Evolutionary conservation across 2,797 vertebrate species (phyloP).

Genomic region (Xenopus petersii): DNA sequence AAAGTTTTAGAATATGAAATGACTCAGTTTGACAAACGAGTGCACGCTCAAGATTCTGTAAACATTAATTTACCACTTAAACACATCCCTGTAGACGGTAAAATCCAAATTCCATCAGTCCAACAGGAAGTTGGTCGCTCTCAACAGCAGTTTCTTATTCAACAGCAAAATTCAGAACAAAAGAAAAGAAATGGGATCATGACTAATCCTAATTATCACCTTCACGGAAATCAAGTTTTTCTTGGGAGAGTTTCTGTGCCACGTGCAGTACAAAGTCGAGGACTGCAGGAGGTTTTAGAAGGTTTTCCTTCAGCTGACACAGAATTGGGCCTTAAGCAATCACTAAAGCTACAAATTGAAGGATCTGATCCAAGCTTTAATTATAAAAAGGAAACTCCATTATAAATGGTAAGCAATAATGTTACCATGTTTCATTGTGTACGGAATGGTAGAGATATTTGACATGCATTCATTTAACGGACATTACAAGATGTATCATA

Average conservation of each 20-base stretch:
- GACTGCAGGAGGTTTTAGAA: constrained; percentile 89
- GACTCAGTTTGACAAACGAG: constrained; percentile 92
- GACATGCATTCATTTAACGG: too few species aligned
- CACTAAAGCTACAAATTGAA: constrained; percentile 96
- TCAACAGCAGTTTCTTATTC: constrained; percentile 85
- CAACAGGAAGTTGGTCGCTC: constrained; percentile 78
- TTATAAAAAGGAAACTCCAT: constrained; percentile 97
- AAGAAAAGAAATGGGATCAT: constrained; percentile 96
- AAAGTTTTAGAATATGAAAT: constrained; percentile 95
- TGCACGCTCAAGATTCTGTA: constrained; percentile 79
- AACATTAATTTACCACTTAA: constrained; percentile 68
- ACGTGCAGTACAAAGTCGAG: constrained; percentile 77
- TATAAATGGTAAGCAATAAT: constrained; percentile 78
- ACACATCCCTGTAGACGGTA: constrained; percentile 70
- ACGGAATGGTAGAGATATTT: too few species aligned
- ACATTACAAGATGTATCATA: too few species aligned
- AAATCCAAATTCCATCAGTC: constrained; percentile 76
- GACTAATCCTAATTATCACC: constrained; percentile 97
- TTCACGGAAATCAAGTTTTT: constrained; percentile 94
- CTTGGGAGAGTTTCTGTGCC: constrained; percentile 89
- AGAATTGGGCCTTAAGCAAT: constrained; percentile 96
- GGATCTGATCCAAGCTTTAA: constrained; percentile 89
- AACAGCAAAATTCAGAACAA: constrained; percentile 85
- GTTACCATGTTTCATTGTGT: too few species aligned
- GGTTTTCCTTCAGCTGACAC: constrained; percentile 88